These are phyloP conservation scores for Fistularia commersonii DNA, from an alignment of 2,797 vertebrate genomes.

Conservation along the genomic window DNA sequence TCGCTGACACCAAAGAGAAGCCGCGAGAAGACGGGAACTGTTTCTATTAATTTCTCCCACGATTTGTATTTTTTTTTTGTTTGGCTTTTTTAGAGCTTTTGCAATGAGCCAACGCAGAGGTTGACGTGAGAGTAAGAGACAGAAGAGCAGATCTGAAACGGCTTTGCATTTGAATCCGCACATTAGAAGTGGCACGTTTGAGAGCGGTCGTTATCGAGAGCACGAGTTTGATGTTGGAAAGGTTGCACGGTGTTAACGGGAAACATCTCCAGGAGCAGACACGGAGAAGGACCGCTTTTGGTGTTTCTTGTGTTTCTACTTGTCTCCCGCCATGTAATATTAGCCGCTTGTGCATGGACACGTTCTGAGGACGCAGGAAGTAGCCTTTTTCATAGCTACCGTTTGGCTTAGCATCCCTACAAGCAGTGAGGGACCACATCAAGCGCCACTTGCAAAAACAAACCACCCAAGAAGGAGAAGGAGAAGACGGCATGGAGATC, in stretches of 20 bases:
- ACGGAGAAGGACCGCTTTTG: no score
- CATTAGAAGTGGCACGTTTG: constrained; percentile 52
- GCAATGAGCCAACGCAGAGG: constrained; percentile 63
- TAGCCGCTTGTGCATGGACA: no score
- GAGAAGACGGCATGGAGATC: no score
- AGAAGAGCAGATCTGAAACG: constrained; percentile 69
- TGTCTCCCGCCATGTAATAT: no score
- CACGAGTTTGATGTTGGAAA: constrained; percentile 55
- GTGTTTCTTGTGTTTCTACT: no score
- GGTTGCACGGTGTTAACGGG: constrained; percentile 19
- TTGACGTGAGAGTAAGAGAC: constrained; percentile 71
- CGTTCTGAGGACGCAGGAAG: no score
- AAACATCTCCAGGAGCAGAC: constrained; percentile 11
- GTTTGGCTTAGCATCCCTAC: no score
- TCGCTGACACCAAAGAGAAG: constrained; percentile 52
- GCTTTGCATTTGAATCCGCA: constrained; percentile 69
- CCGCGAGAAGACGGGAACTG: constrained; percentile 46
- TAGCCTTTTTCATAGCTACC: no score
- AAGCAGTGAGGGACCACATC: no score
- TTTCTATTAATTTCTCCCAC: constrained; percentile 68
- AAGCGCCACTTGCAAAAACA: no score
- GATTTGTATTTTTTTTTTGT: constrained; percentile 33
- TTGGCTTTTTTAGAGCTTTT: constrained; percentile 48
- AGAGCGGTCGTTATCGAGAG: constrained; percentile 58
- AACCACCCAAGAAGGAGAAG: no score